Evolutionary conservation across 2,888 invertebrate genomes (phyloP), one percentile per base, ranked within the genome.

Genomic region (Alviniconcha strummeri): DNA sequence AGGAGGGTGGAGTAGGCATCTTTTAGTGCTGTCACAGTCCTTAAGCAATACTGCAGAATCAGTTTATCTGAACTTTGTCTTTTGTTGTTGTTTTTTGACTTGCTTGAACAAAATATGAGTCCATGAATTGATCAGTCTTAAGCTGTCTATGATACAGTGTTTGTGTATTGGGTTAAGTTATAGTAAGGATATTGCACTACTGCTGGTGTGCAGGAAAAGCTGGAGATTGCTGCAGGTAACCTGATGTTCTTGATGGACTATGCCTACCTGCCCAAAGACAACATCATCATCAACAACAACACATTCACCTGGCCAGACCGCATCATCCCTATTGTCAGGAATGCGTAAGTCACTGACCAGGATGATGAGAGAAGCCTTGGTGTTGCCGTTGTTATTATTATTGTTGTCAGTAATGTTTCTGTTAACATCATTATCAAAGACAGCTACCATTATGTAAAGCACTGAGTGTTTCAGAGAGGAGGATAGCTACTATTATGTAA

Each of bases 221-320:
- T 92, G 71, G 91, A 92, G 83, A 90, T 92, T 7, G 93, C 93
- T n/a, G 92, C 89, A 7, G 91, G 89, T 11, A 93, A 93, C 86
- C 87, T 93, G 76, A 86, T 93, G 87, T 93, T 93, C 84, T 88
- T 93, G 78, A 90, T 93, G 91, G 91, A 93, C 80, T 93, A 93
- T 86, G 91, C 92, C 15, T 88, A 90, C 77, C 89, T 93, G 67
- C 87, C 91, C 5, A 90, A 89, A 79, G 91, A 92, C 83, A 93
- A 93, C 83, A 89, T 93, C 72, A 87, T 91, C 57, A 89, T 92
- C 67, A 93, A 93, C 87, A 90, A 90, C 86, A 92, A 90, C 83
- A 93, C 93, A 5, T 93, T 93, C 88, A 90, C 90, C 71, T 93
- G 93, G 93, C 90, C 91, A 6, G 92, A 92, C 79, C 87, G 92